These are phyloP conservation scores for Nerophis ophidion DNA, from an alignment of 2,113 vertebrate genomes.

Conservation along the genomic window DNA sequence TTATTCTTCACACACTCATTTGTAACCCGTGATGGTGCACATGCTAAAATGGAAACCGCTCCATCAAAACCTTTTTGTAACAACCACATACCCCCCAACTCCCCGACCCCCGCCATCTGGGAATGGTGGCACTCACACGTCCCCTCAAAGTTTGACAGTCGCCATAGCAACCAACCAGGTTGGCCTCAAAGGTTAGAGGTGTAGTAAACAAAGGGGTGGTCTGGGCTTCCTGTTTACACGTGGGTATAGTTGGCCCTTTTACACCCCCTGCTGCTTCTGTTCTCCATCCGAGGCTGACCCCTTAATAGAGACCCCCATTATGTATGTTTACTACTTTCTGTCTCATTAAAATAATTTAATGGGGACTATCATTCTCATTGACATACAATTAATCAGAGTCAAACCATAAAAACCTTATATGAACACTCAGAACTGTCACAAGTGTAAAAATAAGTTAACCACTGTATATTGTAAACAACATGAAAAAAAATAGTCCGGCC, in stretches of 20 bases:
- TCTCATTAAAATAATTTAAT: slow-evolving; percentile 1
- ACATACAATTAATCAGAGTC: not conserved
- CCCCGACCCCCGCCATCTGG: too few relatives aligned
- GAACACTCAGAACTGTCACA: not conserved
- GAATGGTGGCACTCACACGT: not conserved
- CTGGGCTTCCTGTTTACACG: slow-evolving; percentile 57
- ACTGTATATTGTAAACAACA: not conserved
- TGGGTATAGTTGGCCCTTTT: slow-evolving; percentile 28
- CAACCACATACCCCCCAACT: too few relatives aligned
- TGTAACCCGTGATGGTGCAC: not conserved
- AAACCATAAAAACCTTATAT: not conserved
- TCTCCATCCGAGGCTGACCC: slow-evolving; percentile 1
- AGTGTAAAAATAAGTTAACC: not conserved
- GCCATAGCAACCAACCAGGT: slow-evolving; percentile 3
- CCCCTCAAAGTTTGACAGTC: not conserved
- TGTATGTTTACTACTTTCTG: slow-evolving; percentile 8
- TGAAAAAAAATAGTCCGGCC: not conserved
- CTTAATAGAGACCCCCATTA: not conserved
- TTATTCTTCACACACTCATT: slow-evolving; percentile 12
- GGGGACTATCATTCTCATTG: too few relatives aligned
- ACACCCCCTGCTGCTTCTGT: slow-evolving; percentile 26
- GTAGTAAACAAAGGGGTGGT: slow-evolving; percentile 48
- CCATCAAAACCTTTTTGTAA: not conserved
- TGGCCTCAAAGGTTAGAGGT: slow-evolving; percentile 8
- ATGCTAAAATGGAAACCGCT: not conserved